Percentiles rank a stretch among this genome's conserved stretches.
phyloP scores from a whole-genome alignment of 1,140 invertebrate genomes.

The Euura lappo region DNA sequence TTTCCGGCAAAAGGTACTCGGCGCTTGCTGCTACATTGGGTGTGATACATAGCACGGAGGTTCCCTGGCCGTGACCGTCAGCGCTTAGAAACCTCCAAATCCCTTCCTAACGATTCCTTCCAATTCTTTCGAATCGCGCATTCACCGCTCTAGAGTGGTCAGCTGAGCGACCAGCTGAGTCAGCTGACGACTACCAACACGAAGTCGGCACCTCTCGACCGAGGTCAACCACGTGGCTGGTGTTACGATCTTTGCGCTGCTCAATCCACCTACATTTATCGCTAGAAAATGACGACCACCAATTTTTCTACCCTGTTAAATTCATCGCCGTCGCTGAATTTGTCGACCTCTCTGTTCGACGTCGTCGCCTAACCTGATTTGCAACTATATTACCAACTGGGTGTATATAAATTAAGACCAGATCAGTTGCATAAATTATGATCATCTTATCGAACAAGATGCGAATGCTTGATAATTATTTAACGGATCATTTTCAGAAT shows the following conservation, averaged over 20 bases:
- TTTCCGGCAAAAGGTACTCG: no score
- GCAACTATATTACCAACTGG: no score
- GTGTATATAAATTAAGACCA: no score
- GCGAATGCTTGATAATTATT: no score
- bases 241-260: neutral
- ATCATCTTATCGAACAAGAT: no score
- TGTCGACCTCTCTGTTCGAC: no score
- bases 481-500: no score
- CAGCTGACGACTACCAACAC: constrained; percentile 41
- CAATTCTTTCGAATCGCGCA: constrained; percentile 18
- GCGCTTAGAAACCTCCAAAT: constrained; percentile 41
- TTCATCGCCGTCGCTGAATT: no score
- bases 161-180: constrained; percentile 44
- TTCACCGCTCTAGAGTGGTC: constrained; percentile 35
- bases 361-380: no score
- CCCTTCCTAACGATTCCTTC: constrained; percentile 26
- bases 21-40: no score
- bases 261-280: constrained; percentile 24
- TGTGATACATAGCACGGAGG: neutral
- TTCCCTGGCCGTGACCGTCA: constrained; percentile 32
- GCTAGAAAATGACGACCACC: constrained; percentile 31
- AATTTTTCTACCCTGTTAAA: no score
- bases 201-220: constrained; percentile 15
- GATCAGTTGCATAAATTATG: no score
- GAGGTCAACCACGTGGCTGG: constrained; percentile 1